Evolutionary conservation across 2,797 vertebrate genomes (phyloP).

Genomic region (Macrochelys suwanniensis): DNA sequence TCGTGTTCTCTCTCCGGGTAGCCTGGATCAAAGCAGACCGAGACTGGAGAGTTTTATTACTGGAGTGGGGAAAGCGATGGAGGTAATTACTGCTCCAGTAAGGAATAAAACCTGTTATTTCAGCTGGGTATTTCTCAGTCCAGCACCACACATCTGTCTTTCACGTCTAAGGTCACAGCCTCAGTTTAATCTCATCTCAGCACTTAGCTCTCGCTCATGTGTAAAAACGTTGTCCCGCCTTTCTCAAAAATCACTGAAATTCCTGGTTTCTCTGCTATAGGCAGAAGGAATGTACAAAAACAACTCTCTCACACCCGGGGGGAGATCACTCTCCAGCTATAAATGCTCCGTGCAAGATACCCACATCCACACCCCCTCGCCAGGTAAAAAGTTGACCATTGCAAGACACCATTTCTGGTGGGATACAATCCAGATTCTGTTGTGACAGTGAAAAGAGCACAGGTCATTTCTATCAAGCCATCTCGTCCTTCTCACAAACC

Average conservation of each 20-base stretch:
- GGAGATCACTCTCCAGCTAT: neutral
- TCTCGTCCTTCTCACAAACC: neutral
- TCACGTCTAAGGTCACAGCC: neutral
- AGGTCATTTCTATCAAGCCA: neutral
- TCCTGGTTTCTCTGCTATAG: constrained; percentile 13
- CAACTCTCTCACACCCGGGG: neutral
- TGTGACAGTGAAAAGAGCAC: neutral
- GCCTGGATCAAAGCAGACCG: neutral
- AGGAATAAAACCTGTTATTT: neutral
- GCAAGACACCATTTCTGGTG: neutral
- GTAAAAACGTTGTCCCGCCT: neutral
- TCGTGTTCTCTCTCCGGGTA: neutral
- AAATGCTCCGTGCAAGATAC: neutral
- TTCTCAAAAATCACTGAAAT: constrained; percentile 44
- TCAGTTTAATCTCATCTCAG: neutral
- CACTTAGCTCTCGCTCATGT: neutral
- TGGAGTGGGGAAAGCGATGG: neutral
- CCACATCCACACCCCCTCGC: too few relatives aligned
- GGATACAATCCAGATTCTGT: neutral
- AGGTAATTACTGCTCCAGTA: neutral
- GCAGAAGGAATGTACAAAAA: neutral
- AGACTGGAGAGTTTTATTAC: neutral
- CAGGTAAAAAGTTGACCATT: neutral
- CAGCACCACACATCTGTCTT: neutral
- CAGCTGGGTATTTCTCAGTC: neutral